These are phyloP conservation scores for Thera obeliscata DNA, from an alignment of 2,888 invertebrate genomes.

Conservation along the genomic window DNA sequence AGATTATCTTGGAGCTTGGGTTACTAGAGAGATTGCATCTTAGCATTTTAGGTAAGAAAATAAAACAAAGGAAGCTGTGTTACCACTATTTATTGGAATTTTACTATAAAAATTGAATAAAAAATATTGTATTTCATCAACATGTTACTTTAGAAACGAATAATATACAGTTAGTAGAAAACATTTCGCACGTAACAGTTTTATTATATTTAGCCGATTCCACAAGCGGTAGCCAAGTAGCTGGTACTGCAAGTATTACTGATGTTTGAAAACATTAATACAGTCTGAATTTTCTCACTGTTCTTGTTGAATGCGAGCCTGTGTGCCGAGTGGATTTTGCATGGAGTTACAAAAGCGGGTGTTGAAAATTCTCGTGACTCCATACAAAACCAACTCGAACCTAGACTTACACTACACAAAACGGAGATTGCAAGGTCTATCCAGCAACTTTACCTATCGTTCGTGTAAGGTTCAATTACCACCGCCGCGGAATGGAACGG, in stretches of 20 bases:
- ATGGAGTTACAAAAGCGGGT: too few relatives aligned
- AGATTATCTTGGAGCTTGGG: too few relatives aligned
- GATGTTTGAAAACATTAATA: not conserved
- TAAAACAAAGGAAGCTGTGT: conserved; percentile 64
- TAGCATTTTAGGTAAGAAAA: conserved; percentile 23
- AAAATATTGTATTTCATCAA: conserved; percentile 84
- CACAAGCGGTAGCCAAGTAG: conserved; percentile 25
- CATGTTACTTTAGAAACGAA: conserved; percentile 81
- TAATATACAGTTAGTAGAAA: conserved; percentile 79
- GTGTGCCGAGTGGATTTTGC: too few relatives aligned
- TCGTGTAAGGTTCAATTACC: conserved; percentile 1
- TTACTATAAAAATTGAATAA: conserved; percentile 85
- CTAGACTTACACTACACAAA: too few relatives aligned
- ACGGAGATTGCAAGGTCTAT: not conserved
- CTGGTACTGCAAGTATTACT: not conserved
- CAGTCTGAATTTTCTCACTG: not conserved
- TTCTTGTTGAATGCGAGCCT: too few relatives aligned
- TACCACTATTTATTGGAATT: conserved; percentile 82
- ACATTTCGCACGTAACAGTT: conserved; percentile 58
- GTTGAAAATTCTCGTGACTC: too few relatives aligned
- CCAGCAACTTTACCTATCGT: conserved; percentile 1
- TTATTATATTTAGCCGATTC: conserved; percentile 54
- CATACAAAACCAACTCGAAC: too few relatives aligned
- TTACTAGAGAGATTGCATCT: too few relatives aligned
- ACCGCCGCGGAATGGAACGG: not conserved